These are phyloP conservation scores for Esperia sulphurella DNA, from an alignment of 2,888 invertebrate species.

Conservation along the genomic window DNA sequence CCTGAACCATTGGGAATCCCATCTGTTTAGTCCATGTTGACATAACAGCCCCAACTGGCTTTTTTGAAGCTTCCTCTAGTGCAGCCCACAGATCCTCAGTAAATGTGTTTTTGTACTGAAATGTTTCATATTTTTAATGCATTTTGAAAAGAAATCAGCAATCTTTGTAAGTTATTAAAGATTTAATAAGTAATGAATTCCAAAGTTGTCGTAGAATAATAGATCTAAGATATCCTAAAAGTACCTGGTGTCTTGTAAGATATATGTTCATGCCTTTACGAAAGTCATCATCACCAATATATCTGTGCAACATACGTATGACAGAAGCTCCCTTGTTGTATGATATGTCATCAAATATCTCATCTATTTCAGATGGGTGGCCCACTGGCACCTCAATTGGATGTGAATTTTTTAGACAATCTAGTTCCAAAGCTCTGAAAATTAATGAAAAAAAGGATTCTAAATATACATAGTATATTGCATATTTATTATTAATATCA, in stretches of 20 bases:
- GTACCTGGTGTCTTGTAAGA: constrained; percentile 87
- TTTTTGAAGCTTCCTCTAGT: constrained; percentile 91
- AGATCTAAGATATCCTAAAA: neutral
- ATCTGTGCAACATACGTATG: constrained; percentile 95
- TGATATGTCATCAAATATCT: constrained; percentile 98
- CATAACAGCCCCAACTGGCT: constrained; percentile 95
- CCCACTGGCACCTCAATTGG: constrained; percentile 97
- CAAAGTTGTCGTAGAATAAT: too few relatives aligned
- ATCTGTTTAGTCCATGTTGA: constrained; percentile 97
- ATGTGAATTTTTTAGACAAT: constrained; percentile 94
- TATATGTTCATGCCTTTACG: constrained; percentile 95
- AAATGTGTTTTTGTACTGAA: constrained; percentile 91
- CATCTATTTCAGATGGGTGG: constrained; percentile 96
- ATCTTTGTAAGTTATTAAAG: neutral
- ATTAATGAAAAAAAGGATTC: neutral
- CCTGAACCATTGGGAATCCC: constrained; percentile 92
- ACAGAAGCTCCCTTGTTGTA: constrained; percentile 97
- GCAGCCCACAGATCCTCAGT: constrained; percentile 97
- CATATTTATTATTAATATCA: too few relatives aligned
- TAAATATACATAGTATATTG: too few relatives aligned
- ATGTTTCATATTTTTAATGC: too few relatives aligned
- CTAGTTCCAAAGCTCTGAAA: constrained; percentile 88
- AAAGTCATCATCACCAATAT: constrained; percentile 95
- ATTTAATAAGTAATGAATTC: too few relatives aligned
- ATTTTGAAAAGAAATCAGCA: neutral